Percentiles rank a stretch among this genome's conserved stretches.
These are phyloP conservation scores for Metaphire vulgaris DNA, from an alignment of 1,140 invertebrate species.

Conservation along the genomic window DNA sequence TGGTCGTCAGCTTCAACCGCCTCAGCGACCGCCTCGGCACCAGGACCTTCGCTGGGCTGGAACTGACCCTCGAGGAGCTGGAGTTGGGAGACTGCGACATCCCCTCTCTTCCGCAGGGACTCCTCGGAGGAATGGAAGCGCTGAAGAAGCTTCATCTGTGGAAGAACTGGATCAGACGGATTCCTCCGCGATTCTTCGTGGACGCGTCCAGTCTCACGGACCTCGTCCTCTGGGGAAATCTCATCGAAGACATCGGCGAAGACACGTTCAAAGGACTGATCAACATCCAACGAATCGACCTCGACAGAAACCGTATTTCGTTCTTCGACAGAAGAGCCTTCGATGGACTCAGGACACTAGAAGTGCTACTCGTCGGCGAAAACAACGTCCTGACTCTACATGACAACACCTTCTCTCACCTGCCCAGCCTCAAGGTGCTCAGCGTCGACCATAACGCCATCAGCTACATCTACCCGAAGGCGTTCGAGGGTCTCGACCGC, in stretches of 20 bases:
- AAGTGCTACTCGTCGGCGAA: slow-evolving; percentile 60
- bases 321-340: background rate
- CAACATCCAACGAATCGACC: slow-evolving; percentile 18
- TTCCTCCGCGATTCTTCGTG: slow-evolving; percentile 21
- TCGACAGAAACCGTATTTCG: slow-evolving; percentile 20
- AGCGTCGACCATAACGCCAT: slow-evolving; percentile 67
- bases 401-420: slow-evolving; percentile 62
- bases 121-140: slow-evolving; percentile 3
- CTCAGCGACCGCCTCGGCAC: slow-evolving; percentile 12
- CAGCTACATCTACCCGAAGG: slow-evolving; percentile 62
- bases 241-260: slow-evolving; percentile 10
- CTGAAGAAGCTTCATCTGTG: slow-evolving; percentile 18
- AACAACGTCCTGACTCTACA: slow-evolving; percentile 63
- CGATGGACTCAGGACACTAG: slow-evolving; percentile 51
- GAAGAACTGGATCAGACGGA: slow-evolving; percentile 17
- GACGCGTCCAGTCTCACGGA: slow-evolving; percentile 19
- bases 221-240: slow-evolving; percentile 25
- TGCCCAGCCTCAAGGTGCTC: slow-evolving; percentile 61
- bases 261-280: slow-evolving; percentile 19
- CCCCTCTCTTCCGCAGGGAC: background rate
- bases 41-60: slow-evolving; percentile 10
- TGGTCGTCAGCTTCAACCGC: slow-evolving; percentile 25
- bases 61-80: slow-evolving; percentile 16
- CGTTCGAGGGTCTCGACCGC: slow-evolving; percentile 63
- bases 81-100: slow-evolving; percentile 23